A percentile compares a stretch with the other conserved stretches of the same genome.
Conservation (phyloP, 2,888 invertebrate genomes). For the Eupithecia dodoneata region DNA sequence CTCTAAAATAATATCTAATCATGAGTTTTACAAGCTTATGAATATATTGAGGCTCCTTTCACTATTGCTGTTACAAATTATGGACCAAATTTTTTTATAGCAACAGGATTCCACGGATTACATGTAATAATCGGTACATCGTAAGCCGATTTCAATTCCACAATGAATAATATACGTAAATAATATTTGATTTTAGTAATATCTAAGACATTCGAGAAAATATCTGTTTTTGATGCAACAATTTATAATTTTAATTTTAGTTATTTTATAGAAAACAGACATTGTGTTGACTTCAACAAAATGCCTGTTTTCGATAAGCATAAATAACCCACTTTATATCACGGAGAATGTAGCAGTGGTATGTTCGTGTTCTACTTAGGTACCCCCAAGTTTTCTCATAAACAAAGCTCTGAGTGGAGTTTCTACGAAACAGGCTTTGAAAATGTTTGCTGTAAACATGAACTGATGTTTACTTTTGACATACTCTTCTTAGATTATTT, state of each 20-base stretch:
- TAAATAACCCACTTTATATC: neutral
- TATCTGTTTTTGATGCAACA: neutral
- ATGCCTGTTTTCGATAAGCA: neutral
- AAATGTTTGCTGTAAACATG: conserved; percentile 21
- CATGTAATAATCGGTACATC: too few species aligned
- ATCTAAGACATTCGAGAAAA: neutral
- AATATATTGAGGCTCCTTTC: too few species aligned
- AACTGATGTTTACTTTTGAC: conserved; percentile 24
- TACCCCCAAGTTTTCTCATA: conserved; percentile 25
- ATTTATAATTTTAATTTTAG: too few species aligned
- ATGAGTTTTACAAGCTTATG: too few species aligned
- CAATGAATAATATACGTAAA: too few species aligned
- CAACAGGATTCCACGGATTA: too few species aligned
- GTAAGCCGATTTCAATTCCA: neutral
- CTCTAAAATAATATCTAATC: too few species aligned
- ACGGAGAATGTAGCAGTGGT: neutral
- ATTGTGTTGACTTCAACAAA: too few species aligned
- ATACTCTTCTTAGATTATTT: neutral
- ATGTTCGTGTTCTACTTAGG: conserved; percentile 17
- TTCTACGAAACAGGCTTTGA: conserved; percentile 25
- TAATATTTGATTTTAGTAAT: too few species aligned
- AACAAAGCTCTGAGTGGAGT: conserved; percentile 19
- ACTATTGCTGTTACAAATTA: too few species aligned
- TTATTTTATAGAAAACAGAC: too few species aligned
- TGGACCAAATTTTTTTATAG: too few species aligned